Evolutionary conservation across 2,888 invertebrate genomes (phyloP).

Genomic region (Ptilodon capucinus): DNA sequence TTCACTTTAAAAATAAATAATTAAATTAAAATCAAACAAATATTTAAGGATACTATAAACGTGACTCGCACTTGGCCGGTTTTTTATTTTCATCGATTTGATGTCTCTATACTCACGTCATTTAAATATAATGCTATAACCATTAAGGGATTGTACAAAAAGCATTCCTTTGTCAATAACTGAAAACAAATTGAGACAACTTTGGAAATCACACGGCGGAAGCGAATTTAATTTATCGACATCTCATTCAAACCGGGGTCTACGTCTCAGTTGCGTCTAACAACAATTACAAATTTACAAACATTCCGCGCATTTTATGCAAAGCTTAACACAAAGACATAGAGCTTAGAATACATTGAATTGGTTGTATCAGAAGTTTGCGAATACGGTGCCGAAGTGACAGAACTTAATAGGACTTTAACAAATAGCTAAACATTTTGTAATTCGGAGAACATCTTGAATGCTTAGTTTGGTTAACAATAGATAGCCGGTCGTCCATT

Average conservation of each 20-base stretch:
- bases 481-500: conserved; percentile 58
- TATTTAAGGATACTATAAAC: no score
- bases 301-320: conserved; percentile 14
- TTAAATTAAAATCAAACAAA: no score
- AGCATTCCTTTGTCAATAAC: conserved; percentile 49
- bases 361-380: conserved; percentile 32
- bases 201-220: conserved; percentile 76
- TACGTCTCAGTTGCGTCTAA: conserved; percentile 67
- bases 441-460: conserved; percentile 77
- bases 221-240: conserved; percentile 81
- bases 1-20: no score
- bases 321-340: conserved; percentile 22
- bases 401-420: conserved; percentile 79
- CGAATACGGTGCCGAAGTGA: conserved; percentile 61
- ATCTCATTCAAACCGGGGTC: conserved; percentile 70
- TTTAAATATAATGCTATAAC: conserved; percentile 52
- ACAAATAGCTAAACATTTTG: conserved; percentile 81
- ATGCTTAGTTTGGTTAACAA: conserved; percentile 76
- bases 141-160: conserved; percentile 50
- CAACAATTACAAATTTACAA: conserved; percentile 67
- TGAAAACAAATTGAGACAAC: conserved; percentile 78
- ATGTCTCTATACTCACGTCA: conserved; percentile 48
- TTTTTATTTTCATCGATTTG: conserved; percentile 14
- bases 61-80: no score
- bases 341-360: conserved; percentile 34